Conservation (phyloP, 2,113 vertebrate species). For the Coryphaenoides rupestris region DNA sequence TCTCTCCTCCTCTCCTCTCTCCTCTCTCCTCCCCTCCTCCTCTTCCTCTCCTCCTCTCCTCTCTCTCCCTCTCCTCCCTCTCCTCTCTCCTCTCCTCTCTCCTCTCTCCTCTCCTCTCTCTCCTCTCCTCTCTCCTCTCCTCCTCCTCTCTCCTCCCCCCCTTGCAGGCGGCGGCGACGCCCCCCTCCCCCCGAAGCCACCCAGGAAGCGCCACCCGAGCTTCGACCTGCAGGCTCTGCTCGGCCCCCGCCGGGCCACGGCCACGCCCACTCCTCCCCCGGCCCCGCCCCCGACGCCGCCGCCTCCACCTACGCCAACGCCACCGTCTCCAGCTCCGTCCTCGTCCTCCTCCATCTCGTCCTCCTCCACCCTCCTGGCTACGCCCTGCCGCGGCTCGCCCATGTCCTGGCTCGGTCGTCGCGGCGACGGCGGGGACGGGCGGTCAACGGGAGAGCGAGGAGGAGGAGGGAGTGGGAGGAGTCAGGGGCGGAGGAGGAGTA, state of each 20-base stretch:
- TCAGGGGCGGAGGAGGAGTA: conserved; percentile 55
- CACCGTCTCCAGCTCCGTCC: too few species aligned
- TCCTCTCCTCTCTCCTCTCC: too few species aligned
- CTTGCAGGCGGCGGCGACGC: conserved; percentile 57
- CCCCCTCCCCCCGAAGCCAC: conserved; percentile 65
- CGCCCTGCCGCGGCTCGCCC: conserved; percentile 60
- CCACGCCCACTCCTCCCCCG: conserved; percentile 50
- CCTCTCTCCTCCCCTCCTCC: too few species aligned
- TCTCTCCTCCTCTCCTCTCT: too few species aligned
- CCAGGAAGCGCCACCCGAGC: conserved; percentile 74
- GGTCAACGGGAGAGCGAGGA: conserved; percentile 24
- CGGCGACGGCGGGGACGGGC: conserved; percentile 13
- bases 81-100: too few species aligned
- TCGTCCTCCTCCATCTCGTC: too few species aligned
- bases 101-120: too few species aligned
- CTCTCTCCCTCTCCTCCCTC: too few species aligned
- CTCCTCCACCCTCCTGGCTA: not conserved
- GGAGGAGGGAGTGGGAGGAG: conserved; percentile 63
- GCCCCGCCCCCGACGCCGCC: conserved; percentile 7
- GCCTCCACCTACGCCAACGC: too few species aligned
- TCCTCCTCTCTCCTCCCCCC: not conserved
- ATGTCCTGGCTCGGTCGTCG: conserved; percentile 73
- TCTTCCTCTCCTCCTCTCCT: too few species aligned
- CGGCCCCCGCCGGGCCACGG: conserved; percentile 54
- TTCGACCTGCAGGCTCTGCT: conserved; percentile 79